Evolutionary conservation across 2,113 vertebrate genomes (phyloP).

Genomic region (Tragelaphus scriptus): DNA sequence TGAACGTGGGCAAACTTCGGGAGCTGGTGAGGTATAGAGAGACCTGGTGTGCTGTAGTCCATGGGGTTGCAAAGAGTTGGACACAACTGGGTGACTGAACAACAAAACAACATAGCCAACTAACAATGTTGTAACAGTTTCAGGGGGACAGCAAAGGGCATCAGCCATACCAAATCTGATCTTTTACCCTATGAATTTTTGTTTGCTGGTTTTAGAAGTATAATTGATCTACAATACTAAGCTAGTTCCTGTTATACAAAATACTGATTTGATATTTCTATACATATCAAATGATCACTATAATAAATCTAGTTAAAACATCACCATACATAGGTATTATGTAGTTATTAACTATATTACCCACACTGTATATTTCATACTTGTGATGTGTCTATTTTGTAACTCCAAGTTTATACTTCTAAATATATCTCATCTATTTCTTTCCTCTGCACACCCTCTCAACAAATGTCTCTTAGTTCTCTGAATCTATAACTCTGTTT

Average conservation of each 20-base stretch:
- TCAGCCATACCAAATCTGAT: not conserved
- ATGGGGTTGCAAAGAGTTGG: not conserved
- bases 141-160: not conserved
- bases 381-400: not conserved
- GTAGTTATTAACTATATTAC: not conserved
- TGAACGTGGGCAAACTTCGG: not conserved
- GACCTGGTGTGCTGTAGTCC: not conserved
- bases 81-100: not conserved
- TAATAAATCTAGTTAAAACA: not conserved
- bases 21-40: not conserved
- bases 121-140: not conserved
- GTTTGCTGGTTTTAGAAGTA: not conserved
- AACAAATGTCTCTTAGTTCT: not conserved
- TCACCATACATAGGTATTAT: not conserved
- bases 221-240: not conserved
- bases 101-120: not conserved
- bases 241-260: not conserved
- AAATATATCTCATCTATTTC: not conserved
- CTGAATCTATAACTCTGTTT: not conserved
- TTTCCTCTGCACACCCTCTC: not conserved
- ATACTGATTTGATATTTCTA: not conserved
- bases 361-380: not conserved
- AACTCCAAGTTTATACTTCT: not conserved
- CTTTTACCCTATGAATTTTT: not conserved
- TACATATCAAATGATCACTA: not conserved